Evolutionary conservation across 1,140 invertebrate genomes (phyloP).

Genomic region (Choristoneura fumiferana): DNA sequence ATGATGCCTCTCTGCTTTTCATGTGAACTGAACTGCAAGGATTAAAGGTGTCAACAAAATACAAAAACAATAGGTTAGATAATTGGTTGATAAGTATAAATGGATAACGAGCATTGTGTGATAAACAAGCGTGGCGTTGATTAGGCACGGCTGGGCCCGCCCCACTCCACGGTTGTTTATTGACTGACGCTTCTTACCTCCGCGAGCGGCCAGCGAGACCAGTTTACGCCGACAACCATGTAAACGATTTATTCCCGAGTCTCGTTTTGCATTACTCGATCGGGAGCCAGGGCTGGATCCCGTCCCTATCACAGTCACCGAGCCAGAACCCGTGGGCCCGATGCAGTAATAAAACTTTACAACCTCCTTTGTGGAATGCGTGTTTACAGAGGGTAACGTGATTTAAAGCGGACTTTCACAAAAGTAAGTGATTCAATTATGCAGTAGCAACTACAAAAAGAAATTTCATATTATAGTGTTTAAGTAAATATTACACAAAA

Average conservation of each 20-base stretch:
- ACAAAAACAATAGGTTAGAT: neutral
- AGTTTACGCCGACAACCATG: constrained; percentile 77
- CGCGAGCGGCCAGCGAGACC: constrained; percentile 51
- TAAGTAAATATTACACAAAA: neutral
- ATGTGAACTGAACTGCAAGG: too few relatives aligned
- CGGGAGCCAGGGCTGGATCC: constrained; percentile 59
- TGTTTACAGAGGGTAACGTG: constrained; percentile 10
- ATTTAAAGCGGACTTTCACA: neutral
- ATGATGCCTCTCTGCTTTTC: too few relatives aligned
- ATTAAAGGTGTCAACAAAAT: too few relatives aligned
- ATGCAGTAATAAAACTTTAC: constrained; percentile 19
- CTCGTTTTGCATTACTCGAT: constrained; percentile 74
- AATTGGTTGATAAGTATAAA: neutral
- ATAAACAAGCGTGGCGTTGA: constrained; percentile 10
- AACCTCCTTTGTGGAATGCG: constrained; percentile 14
- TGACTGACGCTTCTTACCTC: constrained; percentile 47
- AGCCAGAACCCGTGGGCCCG: constrained; percentile 2
- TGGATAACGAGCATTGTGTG: constrained; percentile 8
- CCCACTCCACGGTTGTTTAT: constrained; percentile 9
- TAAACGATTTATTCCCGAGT: constrained; percentile 75
- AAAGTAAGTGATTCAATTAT: neutral
- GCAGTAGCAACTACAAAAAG: neutral
- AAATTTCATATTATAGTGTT: too few relatives aligned
- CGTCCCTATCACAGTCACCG: constrained; percentile 17
- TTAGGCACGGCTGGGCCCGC: constrained; percentile 7